Evolutionary conservation across 2,113 vertebrate species (phyloP).

Genomic region (Promerops cafer): DNA sequence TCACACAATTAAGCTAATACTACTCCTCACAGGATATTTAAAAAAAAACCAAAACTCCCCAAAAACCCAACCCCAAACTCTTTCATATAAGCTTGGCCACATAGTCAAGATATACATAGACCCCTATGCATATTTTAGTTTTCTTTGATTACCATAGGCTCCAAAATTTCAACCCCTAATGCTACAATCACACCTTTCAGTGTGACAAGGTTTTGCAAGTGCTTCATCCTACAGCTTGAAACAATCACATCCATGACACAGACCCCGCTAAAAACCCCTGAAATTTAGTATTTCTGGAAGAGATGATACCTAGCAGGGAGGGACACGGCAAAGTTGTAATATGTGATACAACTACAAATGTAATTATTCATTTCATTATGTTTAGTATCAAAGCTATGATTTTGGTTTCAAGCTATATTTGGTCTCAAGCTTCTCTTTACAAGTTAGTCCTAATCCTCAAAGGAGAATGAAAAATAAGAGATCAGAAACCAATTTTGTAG

Average conservation of each 20-base stretch:
- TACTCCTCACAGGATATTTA: neutral
- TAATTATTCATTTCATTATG: neutral
- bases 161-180: neutral
- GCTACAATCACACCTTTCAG: neutral
- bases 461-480: neutral
- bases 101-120: neutral
- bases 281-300: neutral
- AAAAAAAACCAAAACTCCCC: rapidly evolving
- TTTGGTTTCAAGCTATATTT: neutral
- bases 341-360: neutral
- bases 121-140: neutral
- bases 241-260: neutral
- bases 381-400: neutral
- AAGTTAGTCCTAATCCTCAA: neutral
- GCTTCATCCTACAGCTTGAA: neutral
- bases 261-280: neutral
- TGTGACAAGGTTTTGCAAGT: neutral
- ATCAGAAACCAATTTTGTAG: neutral
- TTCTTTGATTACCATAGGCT: neutral
- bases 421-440: neutral
- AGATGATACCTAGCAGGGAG: neutral
- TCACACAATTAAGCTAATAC: neutral
- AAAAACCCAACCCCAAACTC: rapidly evolving
- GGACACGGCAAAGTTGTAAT: neutral
- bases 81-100: neutral